Evolutionary conservation across 2,888 invertebrate genomes (phyloP), one percentile per base, ranked within the genome.

Genomic region (Epicampocera succincta): DNA sequence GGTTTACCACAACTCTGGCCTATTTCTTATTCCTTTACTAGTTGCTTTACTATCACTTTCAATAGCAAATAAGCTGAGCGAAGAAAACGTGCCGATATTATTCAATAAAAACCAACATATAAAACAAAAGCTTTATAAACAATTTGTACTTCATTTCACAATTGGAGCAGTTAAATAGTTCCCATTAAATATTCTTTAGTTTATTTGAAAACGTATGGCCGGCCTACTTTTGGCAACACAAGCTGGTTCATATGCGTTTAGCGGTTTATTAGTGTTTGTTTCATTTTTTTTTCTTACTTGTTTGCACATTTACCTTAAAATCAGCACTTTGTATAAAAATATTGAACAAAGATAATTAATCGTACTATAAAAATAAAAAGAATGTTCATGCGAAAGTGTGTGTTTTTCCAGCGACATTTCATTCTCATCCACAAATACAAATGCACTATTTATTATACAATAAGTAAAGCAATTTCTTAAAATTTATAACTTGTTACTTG

Each of bases 101-200:
- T 60, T 66, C 42, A 72, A 77, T 77, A 77, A 77, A 78, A 63
- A 77, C 11, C 54, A 68, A 58, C 33, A 38, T 33, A 33, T 33
- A 46, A 65, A 74, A 33, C 42, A 68, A 68, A 75, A 66, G 40
- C 40, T 11, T 46, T 66, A 58, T 58, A 58, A 73, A 68, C 50
- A 60, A 69, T 69, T 61, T 69, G 52, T 69, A 69, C 60, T 76
- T 69, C 61, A 76, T 76, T 76, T 76, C 69, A 69, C 69, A 69
- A 69, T 76, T 54, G 54, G 76, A 69, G 11, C 74, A 66, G 46
- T 38, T 40, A 11, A 54, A n/a, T n/a, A n/a, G n/a, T 46, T 76
- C 61, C 15, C 25, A 56, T 52, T 58, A 42, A 66, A 44, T 3
- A 38, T 74, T n/a, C 12, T 9, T 13, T 44, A 42, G 42, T 38